phyloP scores from a whole-genome alignment of 2,113 vertebrate genomes.

The Syrrhaptes paradoxus region DNA sequence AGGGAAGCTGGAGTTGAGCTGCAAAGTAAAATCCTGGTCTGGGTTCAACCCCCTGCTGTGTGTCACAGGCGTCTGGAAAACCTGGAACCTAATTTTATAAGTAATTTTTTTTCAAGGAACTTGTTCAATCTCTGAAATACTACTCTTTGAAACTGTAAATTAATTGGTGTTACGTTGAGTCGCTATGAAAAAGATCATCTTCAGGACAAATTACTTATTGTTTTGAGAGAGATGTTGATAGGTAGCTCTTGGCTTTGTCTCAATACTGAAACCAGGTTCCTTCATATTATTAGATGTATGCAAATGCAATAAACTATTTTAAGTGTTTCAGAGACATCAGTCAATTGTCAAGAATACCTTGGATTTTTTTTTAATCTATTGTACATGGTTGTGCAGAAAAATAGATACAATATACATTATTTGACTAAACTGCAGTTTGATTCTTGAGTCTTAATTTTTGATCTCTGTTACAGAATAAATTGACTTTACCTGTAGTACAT shows the following conservation, averaged over 20 bases:
- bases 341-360: background rate
- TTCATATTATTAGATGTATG: background rate
- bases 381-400: background rate
- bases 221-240: background rate
- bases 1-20: background rate
- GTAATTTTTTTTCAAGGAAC: background rate
- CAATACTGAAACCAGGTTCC: background rate
- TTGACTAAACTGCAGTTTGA: background rate
- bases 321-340: background rate
- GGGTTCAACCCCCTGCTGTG: background rate
- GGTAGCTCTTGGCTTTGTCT: background rate
- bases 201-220: background rate
- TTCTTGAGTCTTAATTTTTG: conserved; percentile 2
- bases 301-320: background rate
- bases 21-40: background rate
- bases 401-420: background rate
- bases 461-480: background rate
- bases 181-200: background rate
- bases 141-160: background rate
- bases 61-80: background rate
- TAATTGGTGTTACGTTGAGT: background rate
- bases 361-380: background rate
- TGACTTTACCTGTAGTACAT: background rate
- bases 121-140: background rate
- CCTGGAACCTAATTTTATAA: background rate